Percentiles rank a stretch among this genome's conserved stretches.
These are phyloP conservation scores for Xiphophorus couchianus DNA, from an alignment of 2,113 vertebrate genomes.

Conservation along the genomic window DNA sequence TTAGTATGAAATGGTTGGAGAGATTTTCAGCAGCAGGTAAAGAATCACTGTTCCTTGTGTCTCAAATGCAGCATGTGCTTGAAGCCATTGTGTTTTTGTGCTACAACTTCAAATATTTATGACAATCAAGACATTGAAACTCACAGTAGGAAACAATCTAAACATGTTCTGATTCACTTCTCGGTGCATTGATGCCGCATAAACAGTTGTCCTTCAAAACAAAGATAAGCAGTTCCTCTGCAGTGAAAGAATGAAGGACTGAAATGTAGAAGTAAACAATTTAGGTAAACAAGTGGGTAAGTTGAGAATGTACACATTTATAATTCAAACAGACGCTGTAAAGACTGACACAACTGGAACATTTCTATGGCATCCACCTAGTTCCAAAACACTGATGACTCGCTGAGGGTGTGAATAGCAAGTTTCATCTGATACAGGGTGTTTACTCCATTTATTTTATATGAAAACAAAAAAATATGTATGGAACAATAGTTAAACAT, in stretches of 20 bases:
- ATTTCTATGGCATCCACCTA: slow-evolving; percentile 11
- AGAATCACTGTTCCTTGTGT: not conserved
- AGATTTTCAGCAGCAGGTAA: not conserved
- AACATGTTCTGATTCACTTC: not conserved
- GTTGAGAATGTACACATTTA: not conserved
- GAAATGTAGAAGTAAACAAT: not conserved
- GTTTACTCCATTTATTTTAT: not conserved
- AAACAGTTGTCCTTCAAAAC: not conserved
- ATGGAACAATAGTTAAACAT: slow-evolving; percentile 1
- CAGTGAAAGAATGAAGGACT: not conserved
- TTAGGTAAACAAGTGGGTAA: slow-evolving; percentile 1
- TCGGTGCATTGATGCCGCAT: not conserved
- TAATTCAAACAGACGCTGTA: slow-evolving; percentile 1
- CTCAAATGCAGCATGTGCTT: slow-evolving; percentile 11
- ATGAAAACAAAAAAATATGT: not conserved
- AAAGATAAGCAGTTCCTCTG: not conserved
- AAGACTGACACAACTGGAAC: slow-evolving; percentile 1
- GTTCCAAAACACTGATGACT: not conserved
- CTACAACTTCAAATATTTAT: slow-evolving; percentile 8
- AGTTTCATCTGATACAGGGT: slow-evolving; percentile 1
- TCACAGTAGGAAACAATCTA: slow-evolving; percentile 7
- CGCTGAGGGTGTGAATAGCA: not conserved
- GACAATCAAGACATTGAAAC: slow-evolving; percentile 7
- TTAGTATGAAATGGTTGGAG: not conserved
- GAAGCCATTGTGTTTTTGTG: not conserved